Conservation (phyloP, 2,888 invertebrate genomes). For the Mantis religiosa region DNA sequence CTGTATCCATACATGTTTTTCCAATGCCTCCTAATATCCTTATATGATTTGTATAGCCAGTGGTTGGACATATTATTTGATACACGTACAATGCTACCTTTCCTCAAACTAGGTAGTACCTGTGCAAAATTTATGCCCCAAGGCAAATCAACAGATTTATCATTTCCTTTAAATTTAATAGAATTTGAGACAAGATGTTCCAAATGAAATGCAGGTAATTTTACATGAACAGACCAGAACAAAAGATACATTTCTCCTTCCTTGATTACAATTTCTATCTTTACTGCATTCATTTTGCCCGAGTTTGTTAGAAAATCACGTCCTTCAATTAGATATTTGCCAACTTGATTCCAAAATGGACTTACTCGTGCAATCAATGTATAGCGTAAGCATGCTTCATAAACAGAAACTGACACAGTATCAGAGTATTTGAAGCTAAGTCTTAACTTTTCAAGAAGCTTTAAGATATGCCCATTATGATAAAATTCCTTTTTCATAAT, state of each 20-base stretch:
- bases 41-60: constrained; percentile 38
- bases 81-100: constrained; percentile 37
- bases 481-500: constrained; percentile 31
- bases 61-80: constrained; percentile 38
- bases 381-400: constrained; percentile 40
- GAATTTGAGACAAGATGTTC: constrained; percentile 33
- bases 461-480: constrained; percentile 11
- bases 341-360: constrained; percentile 42
- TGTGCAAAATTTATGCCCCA: constrained; percentile 33
- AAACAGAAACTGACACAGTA: constrained; percentile 36
- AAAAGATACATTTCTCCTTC: constrained; percentile 27
- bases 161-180: constrained; percentile 2
- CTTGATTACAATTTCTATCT: constrained; percentile 36
- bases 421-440: background rate
- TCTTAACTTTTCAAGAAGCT: constrained; percentile 11
- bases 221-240: constrained; percentile 30
- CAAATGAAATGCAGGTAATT: constrained; percentile 34
- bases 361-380: constrained; percentile 40
- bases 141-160: background rate
- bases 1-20: constrained; percentile 39
- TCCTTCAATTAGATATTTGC: constrained; percentile 36
- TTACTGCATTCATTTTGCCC: constrained; percentile 35
- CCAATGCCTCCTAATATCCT: constrained; percentile 41
- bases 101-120: constrained; percentile 40
- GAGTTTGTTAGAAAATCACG: constrained; percentile 36